Conservation (phyloP, 2,797 vertebrate species). For the Rhinoraja longicauda region DNA sequence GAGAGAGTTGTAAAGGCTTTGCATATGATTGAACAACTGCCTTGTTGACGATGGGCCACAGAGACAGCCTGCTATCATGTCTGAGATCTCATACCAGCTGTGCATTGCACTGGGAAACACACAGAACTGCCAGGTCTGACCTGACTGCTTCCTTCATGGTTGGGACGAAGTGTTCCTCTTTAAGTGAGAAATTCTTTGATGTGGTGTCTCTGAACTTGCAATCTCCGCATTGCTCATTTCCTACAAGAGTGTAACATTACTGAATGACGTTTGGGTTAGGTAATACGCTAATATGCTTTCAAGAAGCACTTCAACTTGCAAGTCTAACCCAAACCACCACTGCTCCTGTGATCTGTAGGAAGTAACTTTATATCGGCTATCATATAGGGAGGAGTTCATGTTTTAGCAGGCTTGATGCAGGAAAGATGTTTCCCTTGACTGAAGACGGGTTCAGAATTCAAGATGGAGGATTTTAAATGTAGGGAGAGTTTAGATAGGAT, state of each 20-base stretch:
- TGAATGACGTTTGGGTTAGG: not conserved
- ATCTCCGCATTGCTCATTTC: not conserved
- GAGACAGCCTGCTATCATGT: not conserved
- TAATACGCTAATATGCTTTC: not conserved
- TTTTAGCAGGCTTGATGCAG: not conserved
- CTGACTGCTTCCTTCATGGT: not conserved
- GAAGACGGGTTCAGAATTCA: too few relatives aligned
- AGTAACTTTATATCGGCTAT: not conserved
- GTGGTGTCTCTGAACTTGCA: not conserved
- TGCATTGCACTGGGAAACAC: not conserved
- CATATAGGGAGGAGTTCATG: not conserved
- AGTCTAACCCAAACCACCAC: not conserved
- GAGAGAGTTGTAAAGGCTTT: not conserved
- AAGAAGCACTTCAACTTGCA: not conserved
- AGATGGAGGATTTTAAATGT: too few relatives aligned
- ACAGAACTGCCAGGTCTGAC: not conserved
- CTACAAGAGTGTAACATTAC: not conserved
- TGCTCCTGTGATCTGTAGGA: not conserved
- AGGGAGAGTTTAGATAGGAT: too few relatives aligned
- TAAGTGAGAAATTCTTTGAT: not conserved
- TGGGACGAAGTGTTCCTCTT: constrained; percentile 16
- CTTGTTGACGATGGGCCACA: not conserved
- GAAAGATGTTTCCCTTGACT: too few relatives aligned
- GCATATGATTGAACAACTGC: not conserved
- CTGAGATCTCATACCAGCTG: not conserved